Conservation (phyloP, 2,797 vertebrate species). For the Ceryle rudis region DNA sequence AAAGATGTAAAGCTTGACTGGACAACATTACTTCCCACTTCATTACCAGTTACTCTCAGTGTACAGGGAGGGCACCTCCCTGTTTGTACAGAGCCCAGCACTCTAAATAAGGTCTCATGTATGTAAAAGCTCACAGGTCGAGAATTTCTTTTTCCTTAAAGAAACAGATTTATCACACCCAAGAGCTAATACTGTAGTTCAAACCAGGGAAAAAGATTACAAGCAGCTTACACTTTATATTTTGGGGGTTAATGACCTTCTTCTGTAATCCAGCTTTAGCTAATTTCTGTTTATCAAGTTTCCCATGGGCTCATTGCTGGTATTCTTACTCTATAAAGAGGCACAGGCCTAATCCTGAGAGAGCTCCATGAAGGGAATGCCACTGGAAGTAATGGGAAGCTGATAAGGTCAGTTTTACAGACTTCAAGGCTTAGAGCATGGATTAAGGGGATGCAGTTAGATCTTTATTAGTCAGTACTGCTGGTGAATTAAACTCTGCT, state of each 20-base stretch:
- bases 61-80: neutral
- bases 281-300: slow-evolving; percentile 6
- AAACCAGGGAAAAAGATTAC: slow-evolving; percentile 39
- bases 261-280: slow-evolving; percentile 55
- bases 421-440: neutral
- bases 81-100: neutral
- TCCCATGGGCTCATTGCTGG: slow-evolving; percentile 1
- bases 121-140: neutral
- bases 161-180: neutral
- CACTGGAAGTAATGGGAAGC: neutral
- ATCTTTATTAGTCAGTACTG: neutral
- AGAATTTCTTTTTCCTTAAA: slow-evolving; percentile 11
- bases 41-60: neutral
- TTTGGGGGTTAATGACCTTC: slow-evolving; percentile 8
- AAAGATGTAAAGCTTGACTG: neutral
- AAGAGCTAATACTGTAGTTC: slow-evolving; percentile 26
- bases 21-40: neutral
- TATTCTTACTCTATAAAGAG: neutral
- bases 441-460: neutral
- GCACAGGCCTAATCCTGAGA: neutral
- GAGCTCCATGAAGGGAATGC: neutral
- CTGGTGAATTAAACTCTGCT: neutral
- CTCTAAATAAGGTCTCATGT: neutral
- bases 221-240: slow-evolving; percentile 17
- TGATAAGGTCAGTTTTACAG: neutral